Evolutionary conservation across 2,888 invertebrate genomes (phyloP).

Genomic region (Melipona bicolor): DNA sequence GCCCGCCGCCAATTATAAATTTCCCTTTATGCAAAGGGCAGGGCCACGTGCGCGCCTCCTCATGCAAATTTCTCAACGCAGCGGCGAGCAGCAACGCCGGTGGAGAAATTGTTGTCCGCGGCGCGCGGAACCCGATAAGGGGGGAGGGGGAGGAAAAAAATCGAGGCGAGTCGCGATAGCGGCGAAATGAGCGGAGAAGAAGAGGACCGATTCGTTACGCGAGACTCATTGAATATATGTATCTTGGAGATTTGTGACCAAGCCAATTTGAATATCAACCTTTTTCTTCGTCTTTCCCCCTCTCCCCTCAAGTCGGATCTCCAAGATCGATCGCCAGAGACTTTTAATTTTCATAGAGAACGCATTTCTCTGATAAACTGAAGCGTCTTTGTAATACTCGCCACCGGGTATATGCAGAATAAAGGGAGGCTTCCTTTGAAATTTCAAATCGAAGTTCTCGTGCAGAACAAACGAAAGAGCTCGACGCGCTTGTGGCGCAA

Average conservation of each 20-base stretch:
- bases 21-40: slow-evolving; percentile 61
- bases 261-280: slow-evolving; percentile 29
- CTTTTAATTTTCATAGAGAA: not conserved
- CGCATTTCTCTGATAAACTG: too few species aligned
- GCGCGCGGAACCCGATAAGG: not conserved
- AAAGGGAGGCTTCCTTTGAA: not conserved
- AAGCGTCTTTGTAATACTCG: not conserved
- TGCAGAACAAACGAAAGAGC: slow-evolving; percentile 25
- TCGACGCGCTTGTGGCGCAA: not conserved
- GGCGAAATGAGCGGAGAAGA: slow-evolving; percentile 2
- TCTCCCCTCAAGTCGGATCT: not conserved
- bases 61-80: slow-evolving; percentile 54
- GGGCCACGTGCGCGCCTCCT: slow-evolving; percentile 38
- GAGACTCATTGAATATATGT: slow-evolving; percentile 28
- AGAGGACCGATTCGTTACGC: not conserved
- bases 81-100: slow-evolving; percentile 25
- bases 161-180: slow-evolving; percentile 5
- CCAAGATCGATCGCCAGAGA: not conserved
- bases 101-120: slow-evolving; percentile 40
- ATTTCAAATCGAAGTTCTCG: slow-evolving; percentile 8
- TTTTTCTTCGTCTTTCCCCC: not conserved
- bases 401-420: not conserved
- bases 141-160: not conserved
- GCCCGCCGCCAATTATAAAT: slow-evolving; percentile 66
- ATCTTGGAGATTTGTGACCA: slow-evolving; percentile 24